phyloP scores from a whole-genome alignment of 2,113 vertebrate genomes.

The Spea bombifrons region DNA sequence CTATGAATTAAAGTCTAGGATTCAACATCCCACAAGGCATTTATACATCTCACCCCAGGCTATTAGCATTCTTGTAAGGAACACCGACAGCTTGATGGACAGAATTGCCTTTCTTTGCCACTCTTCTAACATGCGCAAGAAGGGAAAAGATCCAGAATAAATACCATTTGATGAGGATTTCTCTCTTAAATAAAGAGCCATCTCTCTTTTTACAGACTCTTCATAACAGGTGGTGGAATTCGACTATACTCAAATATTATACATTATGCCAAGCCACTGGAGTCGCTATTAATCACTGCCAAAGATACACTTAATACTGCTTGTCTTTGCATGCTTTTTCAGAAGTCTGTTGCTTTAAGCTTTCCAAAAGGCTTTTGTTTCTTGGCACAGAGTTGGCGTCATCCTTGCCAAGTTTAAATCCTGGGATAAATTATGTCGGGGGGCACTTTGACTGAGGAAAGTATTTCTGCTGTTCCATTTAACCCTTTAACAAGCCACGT shows the following conservation, averaged over 20 bases:
- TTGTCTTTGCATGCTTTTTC: constrained; percentile 33
- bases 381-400: constrained; percentile 24
- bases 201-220: constrained; percentile 6
- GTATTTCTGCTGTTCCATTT: constrained; percentile 2
- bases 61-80: constrained; percentile 11
- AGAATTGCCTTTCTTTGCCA: constrained; percentile 10
- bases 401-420: constrained; percentile 26
- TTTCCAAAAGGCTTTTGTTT: constrained; percentile 37
- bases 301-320: constrained; percentile 47
- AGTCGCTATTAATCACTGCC: constrained; percentile 40
- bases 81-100: constrained; percentile 28
- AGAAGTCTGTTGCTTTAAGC: constrained; percentile 26
- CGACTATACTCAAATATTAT: constrained; percentile 41
- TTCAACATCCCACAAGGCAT: constrained; percentile 20
- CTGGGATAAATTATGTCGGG: constrained; percentile 28
- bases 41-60: background rate
- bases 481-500: background rate
- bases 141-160: constrained; percentile 19
- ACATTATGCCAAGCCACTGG: constrained; percentile 37
- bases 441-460: background rate
- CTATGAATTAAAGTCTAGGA: background rate
- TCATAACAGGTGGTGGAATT: constrained; percentile 35
- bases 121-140: constrained; percentile 24
- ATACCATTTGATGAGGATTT: constrained; percentile 23
- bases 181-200: constrained; percentile 16